Evolutionary conservation across 2,113 vertebrate species (phyloP).

Genomic region (Ictalurus furcatus): DNA sequence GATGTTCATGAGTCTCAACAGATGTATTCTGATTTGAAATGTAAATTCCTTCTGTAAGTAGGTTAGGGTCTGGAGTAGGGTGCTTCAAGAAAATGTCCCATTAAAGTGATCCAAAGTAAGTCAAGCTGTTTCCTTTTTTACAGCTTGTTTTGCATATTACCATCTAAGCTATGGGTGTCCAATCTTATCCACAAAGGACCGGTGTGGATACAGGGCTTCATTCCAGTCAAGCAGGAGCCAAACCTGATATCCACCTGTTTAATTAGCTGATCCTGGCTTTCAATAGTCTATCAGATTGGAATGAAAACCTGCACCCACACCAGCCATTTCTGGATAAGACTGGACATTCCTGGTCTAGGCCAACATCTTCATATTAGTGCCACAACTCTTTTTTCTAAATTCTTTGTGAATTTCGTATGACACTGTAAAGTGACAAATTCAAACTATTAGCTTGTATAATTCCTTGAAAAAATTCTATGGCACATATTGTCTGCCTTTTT

Average conservation of each 20-base stretch:
- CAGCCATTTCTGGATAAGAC: background rate
- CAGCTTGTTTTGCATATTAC: background rate
- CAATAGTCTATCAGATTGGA: background rate
- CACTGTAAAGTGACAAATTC: background rate
- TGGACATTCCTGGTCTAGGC: constrained; percentile 18
- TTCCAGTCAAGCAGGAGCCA: background rate
- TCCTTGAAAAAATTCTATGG: background rate
- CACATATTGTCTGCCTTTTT: fast-evolving
- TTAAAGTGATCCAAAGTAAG: background rate
- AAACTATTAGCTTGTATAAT: background rate
- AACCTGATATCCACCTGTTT: background rate
- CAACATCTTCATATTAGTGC: constrained; percentile 38
- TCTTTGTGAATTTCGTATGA: background rate
- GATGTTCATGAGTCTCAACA: constrained; percentile 54
- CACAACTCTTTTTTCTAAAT: background rate
- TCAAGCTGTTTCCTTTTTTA: constrained; percentile 1
- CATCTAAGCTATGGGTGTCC: background rate
- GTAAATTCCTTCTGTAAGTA: constrained; percentile 57
- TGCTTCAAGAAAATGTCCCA: constrained; percentile 17
- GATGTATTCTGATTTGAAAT: constrained; percentile 60
- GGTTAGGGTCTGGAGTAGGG: constrained; percentile 47
- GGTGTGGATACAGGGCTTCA: background rate
- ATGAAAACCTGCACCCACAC: background rate
- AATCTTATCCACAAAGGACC: background rate
- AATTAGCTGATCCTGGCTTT: background rate